Base-by-base conservation (phyloP, 1,140 invertebrate genomes). In the Dufourea novaeangliae region DNA sequence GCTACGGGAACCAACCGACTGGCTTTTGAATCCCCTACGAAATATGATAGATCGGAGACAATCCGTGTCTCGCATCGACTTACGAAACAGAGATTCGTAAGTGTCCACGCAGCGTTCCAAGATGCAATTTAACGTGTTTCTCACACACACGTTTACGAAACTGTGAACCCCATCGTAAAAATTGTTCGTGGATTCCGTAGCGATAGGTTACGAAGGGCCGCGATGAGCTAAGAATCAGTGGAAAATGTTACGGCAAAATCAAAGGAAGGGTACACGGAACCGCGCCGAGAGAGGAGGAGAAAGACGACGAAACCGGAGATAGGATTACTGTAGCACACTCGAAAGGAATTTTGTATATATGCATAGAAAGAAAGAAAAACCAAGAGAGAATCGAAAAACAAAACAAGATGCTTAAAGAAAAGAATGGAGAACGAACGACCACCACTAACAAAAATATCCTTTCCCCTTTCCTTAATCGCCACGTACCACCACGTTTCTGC, bases 401-500 rank as follows among this genome's bases (percentile, higher is more conserved):
- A 37, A 12, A 41, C 20, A 34, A 80, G 63, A 52, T 20, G 3
- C 5, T n/a, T 20, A 7, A 50, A 7, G 46, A n/a, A n/a, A 50
- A 20, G 46, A 50, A 50, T 50, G 46, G 20, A 50, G 46, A 17
- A 50, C 20, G 34, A 5, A 37, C 34, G 46, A 50, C 46, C n/a
- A 78, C 83, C 41, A 80, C 50, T 39, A 68, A 74, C 69, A 59
- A 32, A 76, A 41, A 54, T 64, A n/a, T n/a, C n/a, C 68, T 50
- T 44, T 84, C 78, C 50, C 69, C 76, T 80, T 69, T 77, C 52
- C 44, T 77, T 62, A 73, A 80, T 73, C 72, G 79, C 69, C 54
- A 66, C 73, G 64, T 67, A 71, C 63, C 79, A n/a, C n/a, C 64
- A 75, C 34, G 64, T 72, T 84, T 77, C 84, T 76, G 77, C 78